phyloP scores from a whole-genome alignment of 2,113 vertebrate species.

The Anthoscopus minutus region DNA sequence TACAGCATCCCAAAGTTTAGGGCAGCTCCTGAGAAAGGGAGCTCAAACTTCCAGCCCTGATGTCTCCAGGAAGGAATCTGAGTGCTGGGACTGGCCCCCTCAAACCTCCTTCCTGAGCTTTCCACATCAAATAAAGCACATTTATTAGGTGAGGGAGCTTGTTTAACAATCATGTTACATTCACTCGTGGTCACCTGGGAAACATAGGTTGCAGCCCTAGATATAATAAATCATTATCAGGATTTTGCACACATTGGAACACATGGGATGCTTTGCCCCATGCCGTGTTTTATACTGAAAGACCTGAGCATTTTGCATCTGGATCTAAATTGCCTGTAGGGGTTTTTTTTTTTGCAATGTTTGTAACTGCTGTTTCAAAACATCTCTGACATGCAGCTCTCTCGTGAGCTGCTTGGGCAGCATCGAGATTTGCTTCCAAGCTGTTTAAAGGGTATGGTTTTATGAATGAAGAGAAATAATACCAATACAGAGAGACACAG shows the following conservation, averaged over 20 bases:
- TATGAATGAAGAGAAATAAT: not conserved
- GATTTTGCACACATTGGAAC: slow-evolving; percentile 3
- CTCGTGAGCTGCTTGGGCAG: not conserved
- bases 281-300: not conserved
- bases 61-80: not conserved
- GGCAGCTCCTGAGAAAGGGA: not conserved
- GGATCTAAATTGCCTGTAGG: not conserved
- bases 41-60: not conserved
- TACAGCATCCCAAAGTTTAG: not conserved
- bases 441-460: not conserved
- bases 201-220: not conserved
- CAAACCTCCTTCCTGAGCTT: not conserved
- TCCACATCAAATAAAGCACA: not conserved
- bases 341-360: not conserved
- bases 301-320: slow-evolving; percentile 2
- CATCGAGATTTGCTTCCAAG: not conserved
- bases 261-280: slow-evolving; percentile 20
- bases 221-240: slow-evolving; percentile 33
- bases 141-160: slow-evolving; percentile 46
- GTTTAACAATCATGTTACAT: slow-evolving; percentile 30
- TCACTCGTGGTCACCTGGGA: not conserved
- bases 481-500: not conserved
- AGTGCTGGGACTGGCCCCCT: not conserved
- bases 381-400: not conserved
- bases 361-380: not conserved